Percentiles rank a stretch among this genome's conserved stretches.
Conservation (phyloP, 2,113 vertebrate species). For the Steatornis caripensis region DNA sequence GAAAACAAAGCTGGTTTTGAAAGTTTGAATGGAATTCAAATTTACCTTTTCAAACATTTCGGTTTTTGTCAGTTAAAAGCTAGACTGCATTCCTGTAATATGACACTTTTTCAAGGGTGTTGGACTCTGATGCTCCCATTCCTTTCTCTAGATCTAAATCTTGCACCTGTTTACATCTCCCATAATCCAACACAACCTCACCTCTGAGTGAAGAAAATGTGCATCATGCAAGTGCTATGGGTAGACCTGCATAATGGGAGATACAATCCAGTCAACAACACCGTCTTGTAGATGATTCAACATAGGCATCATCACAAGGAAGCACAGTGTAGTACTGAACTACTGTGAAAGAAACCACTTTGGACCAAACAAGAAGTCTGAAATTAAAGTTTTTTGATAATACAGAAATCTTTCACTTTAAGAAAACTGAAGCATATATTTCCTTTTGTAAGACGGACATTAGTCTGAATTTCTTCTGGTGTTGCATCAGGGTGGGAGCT, state of each 20-base stretch:
- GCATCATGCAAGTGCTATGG: neutral
- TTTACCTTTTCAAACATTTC: neutral
- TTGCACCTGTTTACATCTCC: neutral
- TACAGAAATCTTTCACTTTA: neutral
- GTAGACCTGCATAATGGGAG: neutral
- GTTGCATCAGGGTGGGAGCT: neutral
- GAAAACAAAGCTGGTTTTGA: neutral
- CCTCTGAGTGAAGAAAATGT: neutral
- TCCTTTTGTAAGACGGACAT: neutral
- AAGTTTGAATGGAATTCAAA: neutral
- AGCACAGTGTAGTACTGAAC: neutral
- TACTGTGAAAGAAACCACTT: neutral
- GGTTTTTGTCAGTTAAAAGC: neutral
- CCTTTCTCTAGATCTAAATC: neutral
- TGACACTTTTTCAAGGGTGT: neutral
- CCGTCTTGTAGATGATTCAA: neutral
- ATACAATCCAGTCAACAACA: rapidly evolving
- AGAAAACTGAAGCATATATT: neutral
- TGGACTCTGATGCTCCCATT: neutral
- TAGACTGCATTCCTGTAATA: neutral
- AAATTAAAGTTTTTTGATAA: neutral
- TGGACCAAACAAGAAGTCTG: neutral
- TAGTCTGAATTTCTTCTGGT: neutral
- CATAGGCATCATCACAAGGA: neutral
- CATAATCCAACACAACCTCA: neutral